phyloP scores from a whole-genome alignment of 2,888 invertebrate species.

The Acanthococcus lagerstroemiae region DNA sequence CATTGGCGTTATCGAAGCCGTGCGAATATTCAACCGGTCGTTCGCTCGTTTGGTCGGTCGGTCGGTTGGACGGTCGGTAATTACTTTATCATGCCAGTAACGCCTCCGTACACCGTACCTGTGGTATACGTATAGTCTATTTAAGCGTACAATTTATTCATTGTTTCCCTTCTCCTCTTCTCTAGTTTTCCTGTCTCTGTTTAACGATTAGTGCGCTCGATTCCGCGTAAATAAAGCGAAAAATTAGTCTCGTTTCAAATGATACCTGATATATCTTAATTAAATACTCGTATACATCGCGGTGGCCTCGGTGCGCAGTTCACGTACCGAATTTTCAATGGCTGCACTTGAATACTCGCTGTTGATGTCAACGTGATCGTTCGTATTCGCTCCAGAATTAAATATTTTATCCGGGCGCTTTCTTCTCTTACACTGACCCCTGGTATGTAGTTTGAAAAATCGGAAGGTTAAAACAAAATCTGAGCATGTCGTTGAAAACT shows the following conservation, averaged over 20 bases:
- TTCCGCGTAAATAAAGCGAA: slow-evolving; percentile 24
- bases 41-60: not conserved
- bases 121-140: slow-evolving; percentile 1
- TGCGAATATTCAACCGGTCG: slow-evolving; percentile 9
- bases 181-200: not conserved
- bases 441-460: too few relatives aligned
- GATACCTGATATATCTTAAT: not conserved
- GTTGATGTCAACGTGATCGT: too few relatives aligned
- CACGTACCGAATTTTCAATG: too few relatives aligned
- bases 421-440: too few relatives aligned
- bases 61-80: too few relatives aligned
- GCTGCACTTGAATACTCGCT: too few relatives aligned
- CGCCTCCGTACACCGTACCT: slow-evolving; percentile 26
- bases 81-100: slow-evolving; percentile 30
- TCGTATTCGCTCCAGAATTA: too few relatives aligned
- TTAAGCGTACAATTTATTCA: slow-evolving; percentile 28
- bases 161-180: slow-evolving; percentile 2
- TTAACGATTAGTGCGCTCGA: slow-evolving; percentile 15
- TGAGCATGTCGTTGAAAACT: too few relatives aligned
- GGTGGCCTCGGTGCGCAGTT: too few relatives aligned
- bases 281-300: too few relatives aligned
- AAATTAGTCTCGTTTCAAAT: slow-evolving; percentile 3
- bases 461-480: too few relatives aligned
- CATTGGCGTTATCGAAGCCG: slow-evolving; percentile 1
- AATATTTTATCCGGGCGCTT: too few relatives aligned